Percentiles rank a stretch among this genome's conserved stretches.
phyloP scores from a whole-genome alignment of 1,140 invertebrate species.

The Arion vulgaris region DNA sequence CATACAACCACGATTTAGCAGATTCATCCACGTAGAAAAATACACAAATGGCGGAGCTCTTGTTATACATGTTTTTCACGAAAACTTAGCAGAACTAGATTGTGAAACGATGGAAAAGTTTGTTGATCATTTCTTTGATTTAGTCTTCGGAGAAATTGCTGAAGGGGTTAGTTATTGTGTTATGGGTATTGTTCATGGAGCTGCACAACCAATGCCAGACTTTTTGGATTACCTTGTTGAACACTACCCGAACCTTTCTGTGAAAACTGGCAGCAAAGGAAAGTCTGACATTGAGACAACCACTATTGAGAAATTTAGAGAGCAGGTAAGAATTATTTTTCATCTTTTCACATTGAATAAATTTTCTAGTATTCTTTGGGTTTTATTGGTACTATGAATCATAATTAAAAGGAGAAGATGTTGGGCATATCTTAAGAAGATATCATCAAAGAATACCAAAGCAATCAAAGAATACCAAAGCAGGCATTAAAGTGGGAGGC shows the following conservation, averaged over 20 bases:
- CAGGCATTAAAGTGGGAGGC: no score
- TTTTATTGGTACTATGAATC: no score
- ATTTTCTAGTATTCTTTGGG: no score
- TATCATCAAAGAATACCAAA: no score
- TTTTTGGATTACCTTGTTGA: slow-evolving; percentile 92
- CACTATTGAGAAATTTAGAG: slow-evolving; percentile 89
- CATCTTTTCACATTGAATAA: no score
- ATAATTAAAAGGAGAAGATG: no score
- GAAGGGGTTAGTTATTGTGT: slow-evolving; percentile 80
- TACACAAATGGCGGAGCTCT: slow-evolving; percentile 97
- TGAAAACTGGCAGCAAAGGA: slow-evolving; percentile 90
- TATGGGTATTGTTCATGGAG: slow-evolving; percentile 96
- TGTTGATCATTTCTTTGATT: slow-evolving; percentile 90
- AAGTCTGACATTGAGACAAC: slow-evolving; percentile 96
- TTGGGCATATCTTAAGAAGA: no score
- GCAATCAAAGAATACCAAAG: no score
- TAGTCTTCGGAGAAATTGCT: slow-evolving; percentile 72
- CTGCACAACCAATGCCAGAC: slow-evolving; percentile 91
- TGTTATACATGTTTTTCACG: slow-evolving; percentile 92
- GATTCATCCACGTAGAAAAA: slow-evolving; percentile 88
- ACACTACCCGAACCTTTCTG: slow-evolving; percentile 86
- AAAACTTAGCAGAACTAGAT: slow-evolving; percentile 87
- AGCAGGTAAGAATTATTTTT: slow-evolving; percentile 84
- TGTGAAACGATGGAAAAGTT: slow-evolving; percentile 84
- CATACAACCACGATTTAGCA: slow-evolving; percentile 46